Evolutionary conservation across 2,113 vertebrate species (phyloP).

Genomic region (Nyctibius bracteatus): DNA sequence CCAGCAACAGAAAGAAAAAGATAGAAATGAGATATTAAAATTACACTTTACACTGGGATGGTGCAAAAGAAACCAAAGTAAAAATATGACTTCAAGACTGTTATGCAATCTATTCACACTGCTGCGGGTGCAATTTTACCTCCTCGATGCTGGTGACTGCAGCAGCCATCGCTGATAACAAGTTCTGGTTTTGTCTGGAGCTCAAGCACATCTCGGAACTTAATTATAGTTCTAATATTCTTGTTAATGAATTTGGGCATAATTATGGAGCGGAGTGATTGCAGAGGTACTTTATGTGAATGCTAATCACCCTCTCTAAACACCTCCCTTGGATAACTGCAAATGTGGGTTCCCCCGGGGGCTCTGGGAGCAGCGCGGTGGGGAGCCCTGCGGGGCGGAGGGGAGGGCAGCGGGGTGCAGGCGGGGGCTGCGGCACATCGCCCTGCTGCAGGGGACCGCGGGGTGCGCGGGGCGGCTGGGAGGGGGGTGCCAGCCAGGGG

Average conservation of each 20-base stretch:
- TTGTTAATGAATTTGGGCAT: slow-evolving; percentile 47
- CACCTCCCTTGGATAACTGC: not conserved
- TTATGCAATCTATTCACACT: not conserved
- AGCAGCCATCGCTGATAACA: not conserved
- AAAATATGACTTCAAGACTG: not conserved
- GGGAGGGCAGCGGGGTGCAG: fast-evolving
- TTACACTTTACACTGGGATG: not conserved
- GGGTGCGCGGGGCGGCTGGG: too few relatives aligned
- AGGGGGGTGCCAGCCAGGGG: fast-evolving
- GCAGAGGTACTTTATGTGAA: slow-evolving; percentile 16
- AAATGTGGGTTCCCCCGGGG: not conserved
- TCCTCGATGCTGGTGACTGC: not conserved
- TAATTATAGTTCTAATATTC: slow-evolving; percentile 54
- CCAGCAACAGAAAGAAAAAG: not conserved
- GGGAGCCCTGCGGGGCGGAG: not conserved
- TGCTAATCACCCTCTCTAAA: slow-evolving; percentile 14
- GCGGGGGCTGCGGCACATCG: not conserved
- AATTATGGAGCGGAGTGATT: slow-evolving; percentile 42
- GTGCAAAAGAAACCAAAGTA: not conserved
- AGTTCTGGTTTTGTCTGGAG: not conserved
- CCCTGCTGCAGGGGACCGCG: too few relatives aligned
- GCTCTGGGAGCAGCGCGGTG: not conserved
- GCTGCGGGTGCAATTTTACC: not conserved
- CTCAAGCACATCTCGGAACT: not conserved
- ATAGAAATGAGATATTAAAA: not conserved